Evolutionary conservation across 2,113 vertebrate genomes (phyloP).

Genomic region (Notarius quadriscutis): DNA sequence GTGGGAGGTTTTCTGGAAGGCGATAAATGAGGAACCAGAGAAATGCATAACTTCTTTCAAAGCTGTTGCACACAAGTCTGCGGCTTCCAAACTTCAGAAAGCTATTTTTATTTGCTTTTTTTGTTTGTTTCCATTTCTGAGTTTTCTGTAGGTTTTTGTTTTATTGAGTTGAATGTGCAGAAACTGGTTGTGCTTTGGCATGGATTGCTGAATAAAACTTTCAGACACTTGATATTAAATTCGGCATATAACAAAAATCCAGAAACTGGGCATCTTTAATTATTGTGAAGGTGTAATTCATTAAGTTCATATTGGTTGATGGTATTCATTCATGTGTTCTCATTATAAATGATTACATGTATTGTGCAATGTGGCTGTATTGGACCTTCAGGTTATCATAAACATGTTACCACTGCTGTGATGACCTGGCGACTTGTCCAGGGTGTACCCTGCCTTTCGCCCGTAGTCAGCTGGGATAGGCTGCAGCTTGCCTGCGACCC

Average conservation of each 20-base stretch:
- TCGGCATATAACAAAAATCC: not conserved
- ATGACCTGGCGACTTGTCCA: no score
- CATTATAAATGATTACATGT: not conserved
- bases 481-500: no score
- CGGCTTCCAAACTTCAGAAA: not conserved
- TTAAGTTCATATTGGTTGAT: no score
- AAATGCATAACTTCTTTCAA: not conserved
- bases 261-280: no score
- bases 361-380: not conserved
- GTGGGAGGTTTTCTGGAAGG: not conserved
- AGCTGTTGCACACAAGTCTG: not conserved
- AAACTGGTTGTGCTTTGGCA: not conserved
- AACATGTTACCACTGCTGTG: not conserved
- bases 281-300: no score
- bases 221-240: no score
- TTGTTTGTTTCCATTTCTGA: not conserved
- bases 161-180: not conserved
- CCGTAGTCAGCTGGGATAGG: no score
- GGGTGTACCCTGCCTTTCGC: no score
- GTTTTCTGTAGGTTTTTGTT: not conserved
- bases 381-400: not conserved
- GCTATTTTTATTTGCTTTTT: not conserved
- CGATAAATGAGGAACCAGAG: not conserved
- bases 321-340: not conserved
- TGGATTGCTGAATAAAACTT: no score